These are phyloP conservation scores for Agraylea sexmaculata DNA, from an alignment of 1,140 invertebrate species.

Conservation along the genomic window DNA sequence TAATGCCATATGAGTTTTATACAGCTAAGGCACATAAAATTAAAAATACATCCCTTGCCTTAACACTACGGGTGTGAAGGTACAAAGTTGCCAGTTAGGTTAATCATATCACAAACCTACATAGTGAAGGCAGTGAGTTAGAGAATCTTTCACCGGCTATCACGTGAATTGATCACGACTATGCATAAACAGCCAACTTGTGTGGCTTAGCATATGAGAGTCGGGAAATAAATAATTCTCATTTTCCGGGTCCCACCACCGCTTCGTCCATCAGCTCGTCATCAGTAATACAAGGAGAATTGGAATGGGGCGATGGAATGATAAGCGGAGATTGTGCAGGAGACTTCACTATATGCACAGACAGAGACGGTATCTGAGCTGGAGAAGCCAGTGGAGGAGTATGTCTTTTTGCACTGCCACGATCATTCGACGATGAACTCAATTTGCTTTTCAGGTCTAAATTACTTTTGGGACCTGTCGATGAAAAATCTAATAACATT, in stretches of 20 bases:
- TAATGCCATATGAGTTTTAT: too few species aligned
- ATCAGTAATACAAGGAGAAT: conserved; percentile 72
- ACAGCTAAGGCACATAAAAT: too few species aligned
- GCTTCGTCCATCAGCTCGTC: conserved; percentile 85
- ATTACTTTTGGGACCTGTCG: conserved; percentile 30
- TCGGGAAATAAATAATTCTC: conserved; percentile 21
- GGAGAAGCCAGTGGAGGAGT: conserved; percentile 39
- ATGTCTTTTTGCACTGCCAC: conserved; percentile 39
- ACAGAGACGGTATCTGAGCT: conserved; percentile 55
- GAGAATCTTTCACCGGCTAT: too few species aligned
- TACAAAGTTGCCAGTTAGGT: too few species aligned
- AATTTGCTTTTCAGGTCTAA: conserved; percentile 18
- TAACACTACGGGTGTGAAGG: too few species aligned
- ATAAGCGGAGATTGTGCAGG: conserved; percentile 58
- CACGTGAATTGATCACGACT: too few species aligned
- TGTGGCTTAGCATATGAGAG: too few species aligned
- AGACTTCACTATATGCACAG: conserved; percentile 67
- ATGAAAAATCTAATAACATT: conserved; percentile 51
- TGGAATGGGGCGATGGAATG: conserved; percentile 58
- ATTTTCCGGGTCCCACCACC: conserved; percentile 54
- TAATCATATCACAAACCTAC: too few species aligned
- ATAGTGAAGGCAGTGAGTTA: too few species aligned
- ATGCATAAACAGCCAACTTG: too few species aligned
- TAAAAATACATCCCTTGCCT: too few species aligned
- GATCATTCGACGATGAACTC: conserved; percentile 31